Base-by-base conservation (phyloP, 1,140 invertebrate genomes). In the Vollenhovia emeryi region DNA sequence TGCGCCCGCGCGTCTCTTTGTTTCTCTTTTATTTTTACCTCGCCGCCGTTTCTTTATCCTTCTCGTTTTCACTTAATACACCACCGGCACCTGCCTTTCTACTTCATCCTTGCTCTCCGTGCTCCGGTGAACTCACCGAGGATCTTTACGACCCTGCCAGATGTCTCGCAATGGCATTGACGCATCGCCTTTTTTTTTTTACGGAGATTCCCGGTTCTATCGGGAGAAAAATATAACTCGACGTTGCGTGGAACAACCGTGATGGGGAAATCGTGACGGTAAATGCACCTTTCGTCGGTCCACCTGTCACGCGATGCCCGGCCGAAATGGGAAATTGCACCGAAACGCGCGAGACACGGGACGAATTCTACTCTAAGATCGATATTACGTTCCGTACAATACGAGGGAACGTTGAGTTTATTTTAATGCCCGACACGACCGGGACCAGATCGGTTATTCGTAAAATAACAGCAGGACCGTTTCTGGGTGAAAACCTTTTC, bases 101-200 rank as follows among this genome's bases (percentile, higher is more conserved):
- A 13, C 21, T 4, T 80, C 60, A 45, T 21, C 52, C 52, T 50
- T 64, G 27, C 71, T n/a, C 43, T 27, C 18, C 66, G 66, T 40
- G 64, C 45, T 33, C 30, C 57, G 85, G 69, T 79, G 57, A 87
- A 90, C 90, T 85, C 85, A 30, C 30, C 55, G 85, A 68, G 82
- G 86, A 87, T 87, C 84, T 87, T 91, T 87, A 90, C 66, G 64
- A 86, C 75, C 33, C 78, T 18, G 75, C 85, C 91, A 89, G 85
- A 91, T 91, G 89, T 86, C 85, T 82, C 84, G 64, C 30, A 11
- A 24, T 90, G 80, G 80, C 89, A 87, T 87, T 87, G 80, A 87
- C 75, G 76, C 82, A 68, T 90, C 82, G 60, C 52, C 60, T 52
- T 80, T 87, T 48, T 82, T 87, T 48, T 82, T 74, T 80, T 68